Evolutionary conservation across 2,888 invertebrate genomes (phyloP).

Genomic region (Lampropteryx suffumata): DNA sequence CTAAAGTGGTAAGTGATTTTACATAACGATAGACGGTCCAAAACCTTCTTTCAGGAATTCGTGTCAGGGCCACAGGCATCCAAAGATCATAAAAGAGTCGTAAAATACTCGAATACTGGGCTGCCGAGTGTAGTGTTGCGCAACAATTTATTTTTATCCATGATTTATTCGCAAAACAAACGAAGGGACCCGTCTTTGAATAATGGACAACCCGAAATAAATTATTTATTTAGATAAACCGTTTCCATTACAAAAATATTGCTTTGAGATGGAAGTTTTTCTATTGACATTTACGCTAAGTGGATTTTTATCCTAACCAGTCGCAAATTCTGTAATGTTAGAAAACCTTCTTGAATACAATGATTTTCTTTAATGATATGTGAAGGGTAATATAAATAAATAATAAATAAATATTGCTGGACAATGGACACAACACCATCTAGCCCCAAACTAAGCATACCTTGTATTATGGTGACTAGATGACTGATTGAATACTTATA

Average conservation of each 20-base stretch:
- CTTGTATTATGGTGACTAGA: too few relatives aligned
- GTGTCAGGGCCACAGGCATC: conserved; percentile 26
- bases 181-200: conserved; percentile 19
- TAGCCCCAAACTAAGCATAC: too few relatives aligned
- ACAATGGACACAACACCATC: too few relatives aligned
- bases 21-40: conserved; percentile 23
- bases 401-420: too few relatives aligned
- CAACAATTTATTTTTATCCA: conserved; percentile 16
- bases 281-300: conserved; percentile 7
- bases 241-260: conserved; percentile 10
- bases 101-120: conserved; percentile 25
- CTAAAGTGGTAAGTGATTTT: conserved; percentile 2
- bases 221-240: conserved; percentile 20
- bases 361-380: too few relatives aligned
- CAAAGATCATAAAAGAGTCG: conserved; percentile 35
- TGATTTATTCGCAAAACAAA: conserved; percentile 20
- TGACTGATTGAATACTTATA: too few relatives aligned
- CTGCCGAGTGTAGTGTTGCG: conserved; percentile 16
- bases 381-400: too few relatives aligned
- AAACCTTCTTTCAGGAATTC: conserved; percentile 21
- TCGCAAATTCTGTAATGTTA: not conserved
- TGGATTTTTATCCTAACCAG: conserved; percentile 1
- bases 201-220: conserved; percentile 16
- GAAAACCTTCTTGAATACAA: too few relatives aligned
- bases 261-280: conserved; percentile 18